Evolutionary conservation across 1,140 invertebrate species (phyloP).

Genomic region (Philopotamus ludificatus): DNA sequence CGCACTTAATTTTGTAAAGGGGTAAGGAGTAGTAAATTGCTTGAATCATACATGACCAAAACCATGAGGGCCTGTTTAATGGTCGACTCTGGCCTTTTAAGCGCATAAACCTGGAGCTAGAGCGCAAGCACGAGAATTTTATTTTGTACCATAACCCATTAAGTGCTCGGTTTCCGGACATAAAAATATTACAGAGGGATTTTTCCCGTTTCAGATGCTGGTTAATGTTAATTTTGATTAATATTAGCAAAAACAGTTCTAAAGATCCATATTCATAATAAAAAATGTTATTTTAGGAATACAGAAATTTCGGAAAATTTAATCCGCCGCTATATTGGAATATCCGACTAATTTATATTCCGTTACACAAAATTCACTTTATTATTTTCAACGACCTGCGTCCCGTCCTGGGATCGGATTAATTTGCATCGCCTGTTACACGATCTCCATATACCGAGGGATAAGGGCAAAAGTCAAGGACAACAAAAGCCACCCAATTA

Average conservation of each 20-base stretch:
- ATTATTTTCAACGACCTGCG: no score
- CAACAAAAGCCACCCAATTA: no score
- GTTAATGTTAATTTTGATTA: no score
- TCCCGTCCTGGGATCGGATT: no score
- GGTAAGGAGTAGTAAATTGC: not conserved
- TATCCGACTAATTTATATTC: no score
- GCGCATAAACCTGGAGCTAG: not conserved
- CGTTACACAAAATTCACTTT: no score
- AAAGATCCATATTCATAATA: no score
- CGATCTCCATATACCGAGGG: not conserved
- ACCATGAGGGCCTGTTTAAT: not conserved
- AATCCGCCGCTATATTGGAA: no score
- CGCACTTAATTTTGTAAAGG: not conserved
- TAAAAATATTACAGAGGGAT: no score
- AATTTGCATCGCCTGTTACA: not conserved
- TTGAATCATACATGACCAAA: not conserved
- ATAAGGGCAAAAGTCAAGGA: constrained; percentile 16
- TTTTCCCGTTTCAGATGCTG: not conserved
- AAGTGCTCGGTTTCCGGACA: not conserved
- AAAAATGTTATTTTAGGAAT: no score
- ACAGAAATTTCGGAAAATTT: no score
- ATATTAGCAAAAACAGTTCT: no score
- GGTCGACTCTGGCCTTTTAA: not conserved
- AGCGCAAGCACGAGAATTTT: not conserved
- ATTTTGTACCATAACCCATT: not conserved